Percentiles rank a stretch among this genome's conserved stretches.
These are phyloP conservation scores for Bombus terrestris DNA, from an alignment of 1,140 invertebrate species.

Conservation along the genomic window DNA sequence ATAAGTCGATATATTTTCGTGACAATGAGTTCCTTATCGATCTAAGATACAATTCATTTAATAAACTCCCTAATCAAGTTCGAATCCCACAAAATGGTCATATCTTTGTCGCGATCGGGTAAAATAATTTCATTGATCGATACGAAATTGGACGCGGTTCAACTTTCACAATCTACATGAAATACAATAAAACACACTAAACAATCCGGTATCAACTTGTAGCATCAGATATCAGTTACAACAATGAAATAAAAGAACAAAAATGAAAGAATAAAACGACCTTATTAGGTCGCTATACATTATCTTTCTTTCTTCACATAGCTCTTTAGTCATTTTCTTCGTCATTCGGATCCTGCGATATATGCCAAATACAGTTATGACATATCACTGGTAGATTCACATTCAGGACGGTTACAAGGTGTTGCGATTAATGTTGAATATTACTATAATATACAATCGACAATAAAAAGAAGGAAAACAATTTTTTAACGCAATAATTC, in stretches of 20 bases:
- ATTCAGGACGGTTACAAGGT: no score
- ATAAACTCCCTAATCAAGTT: not conserved
- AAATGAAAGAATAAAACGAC: no score
- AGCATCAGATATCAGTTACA: no score
- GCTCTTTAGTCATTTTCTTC: not conserved
- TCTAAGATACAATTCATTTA: no score
- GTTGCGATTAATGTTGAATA: no score
- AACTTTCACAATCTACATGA: not conserved
- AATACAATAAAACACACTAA: not conserved
- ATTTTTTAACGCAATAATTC: no score
- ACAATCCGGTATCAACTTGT: not conserved
- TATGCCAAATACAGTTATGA: not conserved
- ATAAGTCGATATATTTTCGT: not conserved
- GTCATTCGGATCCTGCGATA: not conserved
- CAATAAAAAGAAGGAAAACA: no score
- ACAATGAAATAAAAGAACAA: not conserved
- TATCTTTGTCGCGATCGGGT: not conserved
- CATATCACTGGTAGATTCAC: no score
- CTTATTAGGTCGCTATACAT: no score
- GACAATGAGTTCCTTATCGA: not conserved
- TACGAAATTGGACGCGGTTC: not conserved
- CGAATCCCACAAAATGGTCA: conserved; percentile 35
- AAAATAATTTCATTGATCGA: not conserved
- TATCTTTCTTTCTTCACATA: no score
- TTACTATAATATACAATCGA: no score